These are phyloP conservation scores for Brachionus plicatilis DNA, from an alignment of 1,140 invertebrate genomes.

Conservation along the genomic window DNA sequence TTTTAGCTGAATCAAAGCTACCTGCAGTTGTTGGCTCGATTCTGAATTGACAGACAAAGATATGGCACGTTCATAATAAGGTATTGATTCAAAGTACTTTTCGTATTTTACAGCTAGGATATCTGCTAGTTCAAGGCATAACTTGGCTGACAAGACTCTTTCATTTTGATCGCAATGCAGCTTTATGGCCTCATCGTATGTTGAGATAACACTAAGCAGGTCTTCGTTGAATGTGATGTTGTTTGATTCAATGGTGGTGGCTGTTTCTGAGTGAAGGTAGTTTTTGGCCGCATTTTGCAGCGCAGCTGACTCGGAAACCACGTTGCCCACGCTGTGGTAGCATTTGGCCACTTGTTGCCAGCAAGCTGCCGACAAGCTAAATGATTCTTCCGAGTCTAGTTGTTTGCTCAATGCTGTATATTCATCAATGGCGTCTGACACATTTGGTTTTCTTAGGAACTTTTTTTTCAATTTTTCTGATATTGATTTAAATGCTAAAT, in stretches of 20 bases:
- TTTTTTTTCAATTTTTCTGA: constrained; percentile 27
- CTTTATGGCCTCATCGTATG: constrained; percentile 3
- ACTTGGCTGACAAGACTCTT: constrained; percentile 11
- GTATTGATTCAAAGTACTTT: constrained; percentile 32
- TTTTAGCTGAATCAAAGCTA: neutral
- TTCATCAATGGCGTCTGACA: constrained; percentile 31
- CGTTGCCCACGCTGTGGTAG: constrained; percentile 26
- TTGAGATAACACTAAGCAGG: neutral
- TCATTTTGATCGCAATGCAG: constrained; percentile 37
- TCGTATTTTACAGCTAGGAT: neutral
- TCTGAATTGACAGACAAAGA: neutral
- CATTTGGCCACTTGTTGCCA: constrained; percentile 28
- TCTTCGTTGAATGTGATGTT: constrained; percentile 32
- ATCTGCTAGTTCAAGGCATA: constrained; percentile 17
- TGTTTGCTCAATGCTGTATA: constrained; percentile 23
- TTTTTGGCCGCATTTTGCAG: constrained; percentile 10
- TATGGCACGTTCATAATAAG: constrained; percentile 15
- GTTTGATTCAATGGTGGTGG: constrained; percentile 1
- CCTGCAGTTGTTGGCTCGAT: neutral
- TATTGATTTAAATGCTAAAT: constrained; percentile 30
- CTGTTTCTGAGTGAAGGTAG: constrained; percentile 14
- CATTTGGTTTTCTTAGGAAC: constrained; percentile 36
- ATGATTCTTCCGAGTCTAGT: constrained; percentile 5
- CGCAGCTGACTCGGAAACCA: constrained; percentile 11
- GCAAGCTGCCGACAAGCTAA: neutral